Conservation (phyloP, 2,888 invertebrate genomes). For the Liopterus haemorrhoidalis region DNA sequence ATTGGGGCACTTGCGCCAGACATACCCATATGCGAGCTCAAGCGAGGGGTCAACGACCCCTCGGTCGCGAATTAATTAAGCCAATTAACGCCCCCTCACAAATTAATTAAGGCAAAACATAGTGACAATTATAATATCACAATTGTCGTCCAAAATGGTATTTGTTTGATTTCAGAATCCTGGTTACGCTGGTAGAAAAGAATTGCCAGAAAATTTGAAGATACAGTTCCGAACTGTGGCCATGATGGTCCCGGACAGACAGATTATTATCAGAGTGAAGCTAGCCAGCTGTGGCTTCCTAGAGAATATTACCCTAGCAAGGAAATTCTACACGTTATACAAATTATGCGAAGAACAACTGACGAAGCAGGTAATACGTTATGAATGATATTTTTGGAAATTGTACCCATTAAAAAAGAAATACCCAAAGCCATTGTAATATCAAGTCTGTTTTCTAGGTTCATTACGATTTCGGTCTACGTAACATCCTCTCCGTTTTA, state of each 20-base stretch:
- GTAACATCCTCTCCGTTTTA: slow-evolving; percentile 91
- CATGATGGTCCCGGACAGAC: slow-evolving; percentile 98
- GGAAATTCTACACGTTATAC: slow-evolving; percentile 94
- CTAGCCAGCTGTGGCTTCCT: slow-evolving; percentile 92
- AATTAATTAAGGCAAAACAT: not conserved
- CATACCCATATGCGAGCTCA: no score
- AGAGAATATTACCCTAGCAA: slow-evolving; percentile 88
- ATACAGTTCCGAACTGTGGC: slow-evolving; percentile 96
- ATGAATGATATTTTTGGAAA: slow-evolving; percentile 6
- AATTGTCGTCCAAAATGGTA: not conserved
- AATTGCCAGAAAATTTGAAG: slow-evolving; percentile 93
- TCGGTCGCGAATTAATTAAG: no score
- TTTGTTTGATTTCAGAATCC: slow-evolving; percentile 83
- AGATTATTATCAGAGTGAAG: slow-evolving; percentile 95
- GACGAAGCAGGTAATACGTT: slow-evolving; percentile 73
- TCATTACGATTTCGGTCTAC: slow-evolving; percentile 93
- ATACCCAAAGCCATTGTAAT: slow-evolving; percentile 9
- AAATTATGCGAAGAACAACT: slow-evolving; percentile 96
- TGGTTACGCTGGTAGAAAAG: slow-evolving; percentile 93
- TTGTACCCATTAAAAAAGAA: not conserved
- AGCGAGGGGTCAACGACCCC: no score
- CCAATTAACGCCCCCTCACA: no score
- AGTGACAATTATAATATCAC: not conserved
- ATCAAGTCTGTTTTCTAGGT: slow-evolving; percentile 54
- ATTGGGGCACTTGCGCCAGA: not conserved